phyloP scores from a whole-genome alignment of 1,140 invertebrate genomes.

The Heterodera carotae region DNA sequence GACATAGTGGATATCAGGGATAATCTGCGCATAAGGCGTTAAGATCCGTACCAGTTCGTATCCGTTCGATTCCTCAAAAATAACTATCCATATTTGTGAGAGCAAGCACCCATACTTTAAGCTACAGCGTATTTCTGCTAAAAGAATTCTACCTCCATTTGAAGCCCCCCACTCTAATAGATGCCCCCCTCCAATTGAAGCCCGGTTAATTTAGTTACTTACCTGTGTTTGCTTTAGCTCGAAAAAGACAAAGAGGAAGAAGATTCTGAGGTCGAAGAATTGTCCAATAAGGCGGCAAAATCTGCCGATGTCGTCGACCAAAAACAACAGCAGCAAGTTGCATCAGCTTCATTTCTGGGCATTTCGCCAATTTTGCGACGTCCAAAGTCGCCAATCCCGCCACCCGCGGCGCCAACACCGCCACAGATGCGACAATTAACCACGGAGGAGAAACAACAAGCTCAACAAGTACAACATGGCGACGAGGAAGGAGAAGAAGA shows the following conservation, averaged over 20 bases:
- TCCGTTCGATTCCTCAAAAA: too few species aligned
- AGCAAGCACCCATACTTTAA: too few species aligned
- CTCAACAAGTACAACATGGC: not conserved
- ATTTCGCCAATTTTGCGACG: slow-evolving; percentile 14
- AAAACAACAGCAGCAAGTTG: not conserved
- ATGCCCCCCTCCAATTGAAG: too few species aligned
- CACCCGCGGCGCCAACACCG: slow-evolving; percentile 19
- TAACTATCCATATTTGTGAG: too few species aligned
- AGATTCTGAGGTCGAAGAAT: slow-evolving; percentile 12
- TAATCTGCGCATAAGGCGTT: too few species aligned
- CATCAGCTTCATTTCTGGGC: slow-evolving; percentile 16
- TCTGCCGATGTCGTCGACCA: not conserved
- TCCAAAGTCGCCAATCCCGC: slow-evolving; percentile 30
- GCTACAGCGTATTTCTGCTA: too few species aligned
- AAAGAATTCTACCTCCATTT: too few species aligned
- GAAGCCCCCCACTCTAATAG: too few species aligned
- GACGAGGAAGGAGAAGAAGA: slow-evolving; percentile 17
- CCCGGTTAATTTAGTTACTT: too few species aligned
- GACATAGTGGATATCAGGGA: too few species aligned
- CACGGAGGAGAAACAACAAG: not conserved
- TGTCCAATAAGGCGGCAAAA: not conserved
- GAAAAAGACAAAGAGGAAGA: slow-evolving; percentile 7
- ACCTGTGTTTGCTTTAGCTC: not conserved
- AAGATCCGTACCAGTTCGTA: too few species aligned
- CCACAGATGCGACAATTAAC: slow-evolving; percentile 6